Percentiles rank a stretch among this genome's conserved stretches.
Evolutionary conservation across 2,113 vertebrate species (phyloP).

Genomic region (Phrynocephalus versicolor): DNA sequence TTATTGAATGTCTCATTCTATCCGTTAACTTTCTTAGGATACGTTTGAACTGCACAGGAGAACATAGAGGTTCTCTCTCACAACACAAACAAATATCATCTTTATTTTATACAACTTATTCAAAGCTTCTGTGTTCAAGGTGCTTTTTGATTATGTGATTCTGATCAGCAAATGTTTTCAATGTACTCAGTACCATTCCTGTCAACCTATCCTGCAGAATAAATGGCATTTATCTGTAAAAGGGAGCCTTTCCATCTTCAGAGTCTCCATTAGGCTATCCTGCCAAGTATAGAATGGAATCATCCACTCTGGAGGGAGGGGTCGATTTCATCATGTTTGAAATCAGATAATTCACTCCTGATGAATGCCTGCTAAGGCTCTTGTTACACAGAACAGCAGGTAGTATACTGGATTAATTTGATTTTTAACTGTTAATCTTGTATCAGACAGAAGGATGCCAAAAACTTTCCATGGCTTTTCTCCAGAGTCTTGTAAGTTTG

Average conservation of each 20-base stretch:
- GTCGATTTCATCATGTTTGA: neutral
- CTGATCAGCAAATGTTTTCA: neutral
- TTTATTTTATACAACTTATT: neutral
- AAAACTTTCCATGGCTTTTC: neutral
- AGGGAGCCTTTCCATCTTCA: neutral
- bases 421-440: neutral
- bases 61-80: neutral
- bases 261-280: neutral
- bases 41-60: neutral
- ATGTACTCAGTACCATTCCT: neutral
- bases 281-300: neutral
- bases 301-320: neutral
- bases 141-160: neutral
- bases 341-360: neutral
- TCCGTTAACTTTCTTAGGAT: no score
- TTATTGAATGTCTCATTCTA: neutral
- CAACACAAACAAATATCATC: neutral
- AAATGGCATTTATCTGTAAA: neutral
- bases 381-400: neutral
- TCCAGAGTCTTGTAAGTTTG: neutral
- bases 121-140: neutral
- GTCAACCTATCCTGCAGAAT: no score
- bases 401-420: neutral
- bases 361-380: neutral
- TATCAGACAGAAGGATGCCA: neutral